Evolutionary conservation across 2,888 invertebrate species (phyloP).

Genomic region (Baccha elongata): DNA sequence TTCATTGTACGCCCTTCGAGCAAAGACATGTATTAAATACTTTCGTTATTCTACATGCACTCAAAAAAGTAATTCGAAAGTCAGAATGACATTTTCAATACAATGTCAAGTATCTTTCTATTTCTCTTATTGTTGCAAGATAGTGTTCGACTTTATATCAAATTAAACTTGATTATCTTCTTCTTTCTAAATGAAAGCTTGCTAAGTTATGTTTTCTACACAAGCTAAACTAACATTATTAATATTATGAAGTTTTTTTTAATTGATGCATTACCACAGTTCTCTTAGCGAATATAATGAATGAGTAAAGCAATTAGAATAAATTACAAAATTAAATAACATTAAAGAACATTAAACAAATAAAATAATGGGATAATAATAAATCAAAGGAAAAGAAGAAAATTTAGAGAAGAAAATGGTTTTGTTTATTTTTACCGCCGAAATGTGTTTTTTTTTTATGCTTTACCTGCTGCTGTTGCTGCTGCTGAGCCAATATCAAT

Average conservation of each 20-base stretch:
- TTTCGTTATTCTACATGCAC: no score
- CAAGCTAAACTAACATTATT: not conserved
- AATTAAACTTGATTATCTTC: not conserved
- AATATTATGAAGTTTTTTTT: not conserved
- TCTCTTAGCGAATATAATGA: conserved; percentile 57
- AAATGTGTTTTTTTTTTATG: conserved; percentile 71
- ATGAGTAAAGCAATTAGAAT: conserved; percentile 60
- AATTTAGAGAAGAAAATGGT: conserved; percentile 73
- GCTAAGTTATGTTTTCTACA: conserved; percentile 11
- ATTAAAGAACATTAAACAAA: conserved; percentile 25
- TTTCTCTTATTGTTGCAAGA: no score
- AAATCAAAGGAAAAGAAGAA: conserved; percentile 33
- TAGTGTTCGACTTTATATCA: no score
- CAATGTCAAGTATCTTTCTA: no score
- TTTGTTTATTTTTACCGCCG: conserved; percentile 74
- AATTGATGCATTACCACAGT: conserved; percentile 30
- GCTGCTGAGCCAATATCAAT: conserved; percentile 79
- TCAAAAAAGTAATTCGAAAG: no score
- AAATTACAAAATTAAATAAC: conserved; percentile 33
- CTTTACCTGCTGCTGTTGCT: conserved; percentile 80
- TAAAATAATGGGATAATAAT: conserved; percentile 26
- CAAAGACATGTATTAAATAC: no score
- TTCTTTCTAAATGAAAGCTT: conserved; percentile 19
- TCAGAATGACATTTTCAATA: no score
- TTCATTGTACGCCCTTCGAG: no score